Base-by-base conservation (phyloP, 2,888 invertebrate genomes). In the Terebella lapidaria region DNA sequence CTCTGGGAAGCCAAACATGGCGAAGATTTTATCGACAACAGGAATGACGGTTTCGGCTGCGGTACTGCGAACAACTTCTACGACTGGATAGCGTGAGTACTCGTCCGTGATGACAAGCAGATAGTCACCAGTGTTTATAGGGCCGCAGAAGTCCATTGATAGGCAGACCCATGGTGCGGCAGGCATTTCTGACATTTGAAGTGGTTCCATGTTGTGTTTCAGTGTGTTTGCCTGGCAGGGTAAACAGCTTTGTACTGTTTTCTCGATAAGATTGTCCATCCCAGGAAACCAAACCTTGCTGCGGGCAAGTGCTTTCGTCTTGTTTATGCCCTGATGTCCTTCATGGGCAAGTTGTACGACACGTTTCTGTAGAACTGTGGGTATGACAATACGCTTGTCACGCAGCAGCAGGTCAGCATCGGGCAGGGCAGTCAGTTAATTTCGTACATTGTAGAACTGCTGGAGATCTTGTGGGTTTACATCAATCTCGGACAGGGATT, bases 261-360 rank as follows among this genome's bases (percentile, higher is more conserved):
- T 24, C 49, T 59, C 61, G 3, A 56, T 62, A n/a, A 35, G 24
- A n/a, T 15, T 28, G 30, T 66, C 60, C 15, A 68, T 67, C 5
- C 64, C 54, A 20, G 58, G 61, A 35, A 66, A 68, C 66, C 62
- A 67, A 1, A 65, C 61, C 47, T 67, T 67, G 49, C 61, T 61
- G 22, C 66, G 56, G 5, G 68, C 51, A 3, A 65, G 57, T 4
- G 58, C 56, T 55, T 69, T 65, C 5, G 65, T 70, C 22, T 64
- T 59, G 22, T 28, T 57, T 5, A 63, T 62, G 15, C 69, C 68
- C 55, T 66, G 64, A 49, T 71, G 67, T 2, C 69, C 63, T 24
- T 52, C 35, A 51, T 72, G 72, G 0, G 67, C 66, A 4, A 69
- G 46, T 20, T 58, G 30, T 5, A 71, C 56, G 18, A 58, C 62